Base-by-base conservation (phyloP, 2,888 invertebrate species). In the Brenthis daphne region DNA sequence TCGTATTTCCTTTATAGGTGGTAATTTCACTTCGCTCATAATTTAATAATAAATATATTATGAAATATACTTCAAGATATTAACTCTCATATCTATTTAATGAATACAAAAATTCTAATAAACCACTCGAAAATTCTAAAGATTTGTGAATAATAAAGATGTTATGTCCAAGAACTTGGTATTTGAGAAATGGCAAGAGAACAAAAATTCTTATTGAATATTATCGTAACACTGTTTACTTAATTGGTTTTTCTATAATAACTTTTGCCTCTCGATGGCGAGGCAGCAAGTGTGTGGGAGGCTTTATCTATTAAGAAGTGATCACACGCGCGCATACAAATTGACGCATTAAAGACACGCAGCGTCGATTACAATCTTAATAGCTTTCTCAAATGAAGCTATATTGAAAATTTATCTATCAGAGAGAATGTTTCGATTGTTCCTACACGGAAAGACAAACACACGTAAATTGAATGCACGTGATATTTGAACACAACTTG, bases 301-400 rank as follows among this genome's bases (percentile, higher is more conserved):
- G 82, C 80, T 79, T 82, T 85, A 84, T 85, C 85, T 83, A 78
- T 81, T 79, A 80, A 72, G 83, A 76, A 76, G 79, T 75, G 83
- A 81, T 83, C 88, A 84, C 85, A 84, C 84, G 83, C 81, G 80
- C 84, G 89, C 88, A 88, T 89, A 88, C 86, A 85, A 87, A 89
- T 88, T 81, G 88, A 82, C 79, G 80, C 81, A 88, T 88, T 89
- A 87, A 69, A 80, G 78, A 77, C 81, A 80, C 78, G 77, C 79
- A 71, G 76, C 75, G 75, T 64, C 80, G 85, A 88, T 86, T 82
- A 81, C 79, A 77, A 86, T 86, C 86, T 85, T 81, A 85, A 86
- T 84, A 77, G 84, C 80, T 80, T 81, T 80, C 81, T 79, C 82
- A 79, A 83, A 89, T 87, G 83, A 87, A 87, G 87, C 82, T 83